Evolutionary conservation across 2,888 invertebrate species (phyloP), one percentile per base, ranked within the genome.

Genomic region (Orthonevra nobilis): DNA sequence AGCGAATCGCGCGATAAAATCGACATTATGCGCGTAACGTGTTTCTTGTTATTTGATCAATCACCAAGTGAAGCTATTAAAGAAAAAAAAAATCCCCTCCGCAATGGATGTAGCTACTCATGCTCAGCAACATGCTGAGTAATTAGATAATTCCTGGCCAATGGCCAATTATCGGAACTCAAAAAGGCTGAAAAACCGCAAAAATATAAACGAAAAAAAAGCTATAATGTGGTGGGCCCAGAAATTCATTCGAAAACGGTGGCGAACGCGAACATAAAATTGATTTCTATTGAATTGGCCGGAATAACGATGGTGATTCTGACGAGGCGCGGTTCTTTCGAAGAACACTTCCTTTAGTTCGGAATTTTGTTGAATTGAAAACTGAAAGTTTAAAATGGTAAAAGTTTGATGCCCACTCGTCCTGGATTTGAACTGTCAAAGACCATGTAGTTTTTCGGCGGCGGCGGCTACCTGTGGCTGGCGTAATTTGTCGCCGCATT

Each of bases 71-170:
- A 30, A 52, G 63, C 46, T 48, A 58, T 70, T 58, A 44, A 58
- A 70, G 36, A 56, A 52, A 5, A 23, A 23, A 23, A 23, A 23
- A 66, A 66, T 66, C 44, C 44, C 20, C 44, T 60, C 66, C 50
- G 50, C 50, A n/a, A 36, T 64, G 50, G 64, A 26, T 26, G 23
- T 28, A 48, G n/a, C n/a, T 12, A n/a, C 60, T 60, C 36, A 60
- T 73, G 34, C 44, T 73, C 48, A 38, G 60, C 74, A 66, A 61
- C 79, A 79, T 61, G 73, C 79, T 50, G 66, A 56, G 40, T 73
- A 79, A 79, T 79, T 79, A 73, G 77, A 68, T 79, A 79, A 73
- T 73, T 66, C 6, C 61, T 79, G 79, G 79, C 61, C 54, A 66
- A 38, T 56, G 20, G 72, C 73, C 73, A 79, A 56, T 61, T 68